Base-by-base conservation (phyloP, 2,113 vertebrate genomes). In the Nothoprocta pentlandii region DNA sequence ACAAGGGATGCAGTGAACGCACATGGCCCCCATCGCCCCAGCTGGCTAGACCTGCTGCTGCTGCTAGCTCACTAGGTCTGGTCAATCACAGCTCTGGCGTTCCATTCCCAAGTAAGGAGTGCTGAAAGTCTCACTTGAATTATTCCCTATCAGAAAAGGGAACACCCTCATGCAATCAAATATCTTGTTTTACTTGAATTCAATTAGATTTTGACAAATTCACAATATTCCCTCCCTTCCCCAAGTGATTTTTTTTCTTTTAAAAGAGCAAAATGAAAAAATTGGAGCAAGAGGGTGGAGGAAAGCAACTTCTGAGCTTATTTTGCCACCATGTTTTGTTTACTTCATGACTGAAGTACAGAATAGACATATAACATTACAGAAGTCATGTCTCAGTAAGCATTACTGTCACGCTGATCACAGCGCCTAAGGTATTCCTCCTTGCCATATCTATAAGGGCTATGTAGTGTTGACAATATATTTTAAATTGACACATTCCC, bases 251-350 rank as follows among this genome's bases (percentile, higher is more conserved):
- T 30, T 47, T 75, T 44, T 64, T 2, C 10, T n/a, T 62, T 66
- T 21, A 78, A 46, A 32, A 46, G 51, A 53, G 12, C 26, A 23
- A 53, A 53, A 53, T 53, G 51, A 53, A 53, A 53, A 32, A 12
- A 10, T 9, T 17, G 28, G 26, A 7, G 8, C 4, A 42, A 71
- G 6, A 1, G 5, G 10, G 21, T 49, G 4, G 4, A 23, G 10
- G 85, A 85, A 25, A 8, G 16, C 3, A 1, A 22, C 51, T 85
- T 71, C 20, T 32, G 16, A 25, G 2, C 23, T 88, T 76, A 15
- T 64, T 71, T 56, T 90, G 63, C 54, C 15, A 32, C 8, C 16
- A 26, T 61, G 86, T 64, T 86, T 80, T 26, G 90, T 95, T 69
- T 68, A 64, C 9, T 21, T 17, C 23, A 34, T 53, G 5, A 74